phyloP scores from a whole-genome alignment of 2,113 vertebrate genomes.

The Brachyistius frenatus region DNA sequence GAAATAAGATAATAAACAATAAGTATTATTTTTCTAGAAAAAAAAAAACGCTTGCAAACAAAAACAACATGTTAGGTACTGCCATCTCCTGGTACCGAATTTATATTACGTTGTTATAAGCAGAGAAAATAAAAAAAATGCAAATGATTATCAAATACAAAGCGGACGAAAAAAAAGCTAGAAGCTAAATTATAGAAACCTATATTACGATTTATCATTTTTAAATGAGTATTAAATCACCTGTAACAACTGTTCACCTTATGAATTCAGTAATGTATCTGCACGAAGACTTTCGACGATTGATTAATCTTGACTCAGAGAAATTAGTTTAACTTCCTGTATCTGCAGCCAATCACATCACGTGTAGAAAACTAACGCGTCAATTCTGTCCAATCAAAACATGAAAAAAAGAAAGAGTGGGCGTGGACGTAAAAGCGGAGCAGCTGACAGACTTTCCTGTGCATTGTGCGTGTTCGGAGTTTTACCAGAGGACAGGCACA shows the following conservation, averaged over 20 bases:
- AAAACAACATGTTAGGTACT: constrained; percentile 32
- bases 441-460: constrained; percentile 48
- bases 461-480: constrained; percentile 27
- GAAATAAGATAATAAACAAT: not conserved
- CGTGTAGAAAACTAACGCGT: fast-evolving
- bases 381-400: constrained; percentile 63
- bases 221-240: not conserved
- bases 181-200: too few relatives aligned
- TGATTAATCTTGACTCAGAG: constrained; percentile 49
- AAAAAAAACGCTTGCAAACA: not conserved
- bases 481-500: constrained; percentile 29
- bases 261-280: not conserved
- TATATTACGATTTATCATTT: too few relatives aligned
- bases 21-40: not conserved
- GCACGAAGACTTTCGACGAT: not conserved
- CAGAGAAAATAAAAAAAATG: not conserved
- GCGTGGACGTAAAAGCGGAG: constrained; percentile 20
- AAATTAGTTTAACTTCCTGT: constrained; percentile 1
- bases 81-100: constrained; percentile 68
- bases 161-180: not conserved
- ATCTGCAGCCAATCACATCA: constrained; percentile 62
- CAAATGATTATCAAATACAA: not conserved
- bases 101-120: not conserved
- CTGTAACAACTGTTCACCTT: not conserved
- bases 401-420: constrained; percentile 9